Evolutionary conservation across 2,888 invertebrate species (phyloP).

Genomic region (Philereme vetulata): DNA sequence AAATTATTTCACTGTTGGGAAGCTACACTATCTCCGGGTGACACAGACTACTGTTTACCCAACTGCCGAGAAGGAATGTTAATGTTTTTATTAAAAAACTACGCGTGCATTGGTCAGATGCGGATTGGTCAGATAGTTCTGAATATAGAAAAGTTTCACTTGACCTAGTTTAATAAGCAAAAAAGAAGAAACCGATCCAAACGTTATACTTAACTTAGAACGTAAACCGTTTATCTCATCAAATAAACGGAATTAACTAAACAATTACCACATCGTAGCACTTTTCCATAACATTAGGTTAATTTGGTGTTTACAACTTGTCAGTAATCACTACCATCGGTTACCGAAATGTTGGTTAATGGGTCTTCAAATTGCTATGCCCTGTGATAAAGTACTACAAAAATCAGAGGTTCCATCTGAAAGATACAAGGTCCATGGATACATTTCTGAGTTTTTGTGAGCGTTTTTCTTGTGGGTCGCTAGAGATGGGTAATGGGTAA

Average conservation of each 20-base stretch:
- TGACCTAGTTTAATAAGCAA: neutral
- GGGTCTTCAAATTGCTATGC: slow-evolving; percentile 38
- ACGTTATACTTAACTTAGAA: neutral
- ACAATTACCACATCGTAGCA: slow-evolving; percentile 28
- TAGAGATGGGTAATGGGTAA: too few species aligned
- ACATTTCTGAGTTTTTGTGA: too few species aligned
- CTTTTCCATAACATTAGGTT: slow-evolving; percentile 32
- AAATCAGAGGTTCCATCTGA: slow-evolving; percentile 2
- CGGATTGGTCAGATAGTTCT: too few species aligned
- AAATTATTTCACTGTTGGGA: too few species aligned
- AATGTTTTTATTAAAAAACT: too few species aligned
- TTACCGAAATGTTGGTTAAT: slow-evolving; percentile 51
- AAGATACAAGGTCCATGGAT: too few species aligned
- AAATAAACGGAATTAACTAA: slow-evolving; percentile 25
- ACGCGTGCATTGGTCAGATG: too few species aligned
- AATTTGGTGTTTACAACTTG: slow-evolving; percentile 40
- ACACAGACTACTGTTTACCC: too few species aligned
- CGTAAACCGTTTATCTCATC: slow-evolving; percentile 14
- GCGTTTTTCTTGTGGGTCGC: too few species aligned
- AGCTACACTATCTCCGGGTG: too few species aligned
- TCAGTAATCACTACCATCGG: slow-evolving; percentile 39
- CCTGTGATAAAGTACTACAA: slow-evolving; percentile 12
- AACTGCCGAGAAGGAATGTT: too few species aligned
- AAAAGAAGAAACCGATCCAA: neutral
- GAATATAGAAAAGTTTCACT: neutral